Evolutionary conservation across 2,888 invertebrate species (phyloP), one percentile per base, ranked within the genome.

Genomic region (Coelopa pilipes): DNA sequence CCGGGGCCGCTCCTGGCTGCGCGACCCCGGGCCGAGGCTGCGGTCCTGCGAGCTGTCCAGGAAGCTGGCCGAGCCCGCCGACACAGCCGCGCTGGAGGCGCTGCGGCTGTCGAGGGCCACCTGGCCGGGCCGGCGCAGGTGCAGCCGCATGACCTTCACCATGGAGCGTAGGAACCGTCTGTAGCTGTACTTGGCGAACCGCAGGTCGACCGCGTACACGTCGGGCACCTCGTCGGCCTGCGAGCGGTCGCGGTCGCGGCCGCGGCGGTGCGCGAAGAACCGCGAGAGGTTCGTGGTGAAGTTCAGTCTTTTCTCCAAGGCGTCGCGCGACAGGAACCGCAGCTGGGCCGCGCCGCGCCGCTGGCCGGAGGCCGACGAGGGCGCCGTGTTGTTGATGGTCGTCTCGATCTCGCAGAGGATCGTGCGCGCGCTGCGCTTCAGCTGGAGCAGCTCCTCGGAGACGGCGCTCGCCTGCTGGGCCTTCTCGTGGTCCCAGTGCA

Each of bases 391-490:
- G 69, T 84, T 85, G n/a, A 84, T 82, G 47, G 84, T 80, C 24
- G 80, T 79, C 76, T 86, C 86, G 46, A 86, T 80, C 19, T 80
- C 76, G 75, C 86, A 86, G 3, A 86, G 78, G 7, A 83, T 76
- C 2, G 55, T 72, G 7, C 81, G 78, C 11, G 86, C 81, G 67
- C 80, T 79, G 15, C 46, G 70, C 10, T 82, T 79, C 11, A 82
- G 69, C 0, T 78, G 73, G 1, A 74, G 34, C 24, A 85, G 73
- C 50, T 85, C 83, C 0, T 72, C 72, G 1, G 81, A 78, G 12
- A 79, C 50, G 0, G 72, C 67, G 57, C 80, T 80, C 57, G 81
- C 77, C 17, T 78, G 75, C 49, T 78, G 79, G 11, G 75, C 49
- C 9, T 78, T 78, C 7, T 77, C 72, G 19, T 78, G 74, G 63